Percentiles rank a stretch among this genome's conserved stretches.
phyloP scores from a whole-genome alignment of 2,888 invertebrate genomes.

The Phaonia tiefii region DNA sequence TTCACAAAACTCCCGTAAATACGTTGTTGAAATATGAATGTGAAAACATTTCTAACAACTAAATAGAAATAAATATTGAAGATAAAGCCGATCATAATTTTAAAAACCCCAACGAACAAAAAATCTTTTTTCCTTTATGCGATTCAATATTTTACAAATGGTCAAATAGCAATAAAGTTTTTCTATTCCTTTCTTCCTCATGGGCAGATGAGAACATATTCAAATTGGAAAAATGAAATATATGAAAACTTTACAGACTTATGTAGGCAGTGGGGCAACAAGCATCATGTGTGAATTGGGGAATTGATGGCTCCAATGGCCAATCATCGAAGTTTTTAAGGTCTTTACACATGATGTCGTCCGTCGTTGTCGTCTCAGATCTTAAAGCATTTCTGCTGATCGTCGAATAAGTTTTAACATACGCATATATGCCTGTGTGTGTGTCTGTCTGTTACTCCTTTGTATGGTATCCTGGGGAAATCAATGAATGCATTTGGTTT shows the following conservation, averaged over 20 bases:
- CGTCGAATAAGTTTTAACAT: background rate
- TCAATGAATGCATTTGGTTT: too few relatives aligned
- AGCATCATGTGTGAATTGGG: constrained; percentile 27
- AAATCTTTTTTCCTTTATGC: background rate
- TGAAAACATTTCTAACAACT: constrained; percentile 1
- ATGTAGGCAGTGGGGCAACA: background rate
- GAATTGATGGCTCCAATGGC: constrained; percentile 33
- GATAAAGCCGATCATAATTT: too few relatives aligned
- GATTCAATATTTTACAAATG: background rate
- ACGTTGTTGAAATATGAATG: background rate
- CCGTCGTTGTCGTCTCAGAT: background rate
- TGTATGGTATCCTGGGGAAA: too few relatives aligned
- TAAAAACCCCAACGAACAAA: background rate
- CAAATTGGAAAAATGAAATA: constrained; percentile 12
- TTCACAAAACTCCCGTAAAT: background rate
- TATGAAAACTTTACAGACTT: constrained; percentile 33
- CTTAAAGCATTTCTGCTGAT: constrained; percentile 22
- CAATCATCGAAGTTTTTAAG: constrained; percentile 21
- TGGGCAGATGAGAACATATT: constrained; percentile 23
- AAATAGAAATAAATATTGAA: constrained; percentile 35
- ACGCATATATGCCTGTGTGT: background rate
- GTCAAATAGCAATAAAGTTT: background rate
- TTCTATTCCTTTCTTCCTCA: background rate
- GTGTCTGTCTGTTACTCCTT: too few relatives aligned
- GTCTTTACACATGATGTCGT: constrained; percentile 14